phyloP scores from a whole-genome alignment of 1,140 invertebrate genomes.

The Leptinotarsa texana region DNA sequence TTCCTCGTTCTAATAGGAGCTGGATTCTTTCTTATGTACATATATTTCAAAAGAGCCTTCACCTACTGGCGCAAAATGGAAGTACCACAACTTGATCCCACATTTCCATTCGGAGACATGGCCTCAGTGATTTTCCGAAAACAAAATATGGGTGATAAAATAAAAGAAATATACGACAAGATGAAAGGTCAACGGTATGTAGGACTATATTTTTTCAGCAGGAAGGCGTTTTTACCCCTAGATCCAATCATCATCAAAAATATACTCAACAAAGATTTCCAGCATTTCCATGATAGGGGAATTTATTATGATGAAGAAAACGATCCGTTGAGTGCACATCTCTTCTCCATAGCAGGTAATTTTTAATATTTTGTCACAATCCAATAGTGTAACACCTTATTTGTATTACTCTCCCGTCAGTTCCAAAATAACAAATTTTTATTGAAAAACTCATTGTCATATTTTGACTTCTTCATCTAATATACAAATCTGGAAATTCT shows the following conservation, averaged over 20 bases:
- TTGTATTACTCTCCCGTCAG: too few relatives aligned
- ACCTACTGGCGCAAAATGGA: conserved; percentile 55
- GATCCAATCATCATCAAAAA: conserved; percentile 65
- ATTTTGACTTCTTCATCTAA: too few relatives aligned
- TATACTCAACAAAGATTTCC: conserved; percentile 60
- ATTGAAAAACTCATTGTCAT: too few relatives aligned
- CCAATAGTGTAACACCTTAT: too few relatives aligned
- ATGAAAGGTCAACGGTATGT: conserved; percentile 37
- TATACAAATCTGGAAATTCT: too few relatives aligned
- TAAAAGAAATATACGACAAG: conserved; percentile 47
- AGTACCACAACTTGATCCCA: conserved; percentile 52
- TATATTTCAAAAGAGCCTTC: conserved; percentile 45
- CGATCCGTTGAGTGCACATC: conserved; percentile 60
- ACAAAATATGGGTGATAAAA: conserved; percentile 49
- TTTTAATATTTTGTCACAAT: neutral
- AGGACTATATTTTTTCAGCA: conserved; percentile 59
- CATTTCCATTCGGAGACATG: conserved; percentile 53
- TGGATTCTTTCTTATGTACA: conserved; percentile 12
- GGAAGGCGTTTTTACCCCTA: conserved; percentile 57
- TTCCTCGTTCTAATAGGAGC: neutral
- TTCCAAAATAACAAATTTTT: too few relatives aligned
- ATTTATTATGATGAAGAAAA: conserved; percentile 57
- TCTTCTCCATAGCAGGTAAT: conserved; percentile 59
- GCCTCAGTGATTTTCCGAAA: conserved; percentile 45
- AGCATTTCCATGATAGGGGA: conserved; percentile 59